Evolutionary conservation across 2,888 invertebrate genomes (phyloP).

Genomic region (Aquatica leii): DNA sequence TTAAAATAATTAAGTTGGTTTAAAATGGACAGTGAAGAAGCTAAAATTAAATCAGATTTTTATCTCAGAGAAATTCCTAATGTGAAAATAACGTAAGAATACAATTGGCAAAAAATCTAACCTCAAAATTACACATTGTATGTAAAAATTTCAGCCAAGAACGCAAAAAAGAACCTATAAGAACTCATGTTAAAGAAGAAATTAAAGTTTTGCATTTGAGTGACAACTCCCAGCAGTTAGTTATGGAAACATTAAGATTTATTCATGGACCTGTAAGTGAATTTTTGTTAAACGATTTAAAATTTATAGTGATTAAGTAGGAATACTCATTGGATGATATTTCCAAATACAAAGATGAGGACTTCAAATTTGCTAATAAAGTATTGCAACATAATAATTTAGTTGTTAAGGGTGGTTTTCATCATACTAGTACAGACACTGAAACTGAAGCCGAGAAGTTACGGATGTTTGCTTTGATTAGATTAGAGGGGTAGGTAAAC

Average conservation of each 20-base stretch:
- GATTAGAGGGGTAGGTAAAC: conserved; percentile 71
- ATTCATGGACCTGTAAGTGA: conserved; percentile 78
- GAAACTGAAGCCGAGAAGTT: conserved; percentile 71
- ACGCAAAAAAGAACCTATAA: conserved; percentile 57
- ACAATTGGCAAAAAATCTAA: conserved; percentile 2
- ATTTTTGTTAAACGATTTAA: no score
- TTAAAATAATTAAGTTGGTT: background rate
- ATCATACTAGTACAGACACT: conserved; percentile 70
- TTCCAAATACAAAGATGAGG: conserved; percentile 69
- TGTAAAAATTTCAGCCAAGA: conserved; percentile 16
- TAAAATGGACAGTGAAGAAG: conserved; percentile 45
- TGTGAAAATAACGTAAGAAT: conserved; percentile 66
- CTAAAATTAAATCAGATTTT: conserved; percentile 62
- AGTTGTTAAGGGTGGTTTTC: conserved; percentile 75
- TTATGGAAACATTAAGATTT: conserved; percentile 76
- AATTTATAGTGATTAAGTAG: conserved; percentile 48
- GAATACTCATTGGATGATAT: conserved; percentile 62
- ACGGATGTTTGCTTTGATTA: conserved; percentile 74
- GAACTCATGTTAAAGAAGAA: conserved; percentile 73
- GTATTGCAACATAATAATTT: conserved; percentile 72
- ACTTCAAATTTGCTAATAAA: conserved; percentile 71
- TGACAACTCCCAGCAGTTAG: conserved; percentile 74
- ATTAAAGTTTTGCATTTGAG: conserved; percentile 75
- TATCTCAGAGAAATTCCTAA: conserved; percentile 70
- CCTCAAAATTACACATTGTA: conserved; percentile 2